A percentile compares a stretch with the other conserved stretches of the same genome.
phyloP scores from a whole-genome alignment of 1,140 invertebrate genomes.

The Hylaeus anthracinus region DNA sequence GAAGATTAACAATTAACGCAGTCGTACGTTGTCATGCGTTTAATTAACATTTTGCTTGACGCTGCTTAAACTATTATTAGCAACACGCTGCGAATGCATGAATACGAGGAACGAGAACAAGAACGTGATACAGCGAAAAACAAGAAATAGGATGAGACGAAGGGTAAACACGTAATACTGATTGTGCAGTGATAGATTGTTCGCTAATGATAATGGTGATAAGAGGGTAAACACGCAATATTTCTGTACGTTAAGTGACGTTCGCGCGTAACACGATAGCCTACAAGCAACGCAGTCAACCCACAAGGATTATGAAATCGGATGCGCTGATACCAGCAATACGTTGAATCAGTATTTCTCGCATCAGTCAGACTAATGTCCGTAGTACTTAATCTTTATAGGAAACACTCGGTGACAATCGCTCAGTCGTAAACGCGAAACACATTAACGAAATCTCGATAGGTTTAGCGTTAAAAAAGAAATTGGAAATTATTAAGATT shows the following conservation, averaged over 20 bases:
- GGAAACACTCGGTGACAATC: too few relatives aligned
- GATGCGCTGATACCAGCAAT: not conserved
- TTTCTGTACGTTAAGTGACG: not conserved
- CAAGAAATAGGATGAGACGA: not conserved
- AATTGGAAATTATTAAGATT: too few relatives aligned
- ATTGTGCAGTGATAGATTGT: not conserved
- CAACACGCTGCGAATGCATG: not conserved
- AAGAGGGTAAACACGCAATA: slow-evolving; percentile 4
- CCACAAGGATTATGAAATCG: not conserved
- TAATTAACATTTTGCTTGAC: too few relatives aligned
- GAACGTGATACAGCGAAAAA: not conserved
- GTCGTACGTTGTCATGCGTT: too few relatives aligned
- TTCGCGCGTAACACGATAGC: slow-evolving; percentile 2
- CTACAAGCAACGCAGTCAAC: slow-evolving; percentile 12
- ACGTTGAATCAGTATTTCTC: not conserved
- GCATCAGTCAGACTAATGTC: too few relatives aligned
- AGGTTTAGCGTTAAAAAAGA: too few relatives aligned
- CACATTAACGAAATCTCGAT: too few relatives aligned
- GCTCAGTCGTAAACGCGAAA: too few relatives aligned
- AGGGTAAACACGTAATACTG: not conserved
- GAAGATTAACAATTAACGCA: too few relatives aligned
- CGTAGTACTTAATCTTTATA: too few relatives aligned
- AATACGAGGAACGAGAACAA: not conserved
- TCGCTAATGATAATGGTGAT: not conserved
- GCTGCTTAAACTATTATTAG: not conserved